phyloP scores from a whole-genome alignment of 2,113 vertebrate genomes.

The Ariopsis seemanni region DNA sequence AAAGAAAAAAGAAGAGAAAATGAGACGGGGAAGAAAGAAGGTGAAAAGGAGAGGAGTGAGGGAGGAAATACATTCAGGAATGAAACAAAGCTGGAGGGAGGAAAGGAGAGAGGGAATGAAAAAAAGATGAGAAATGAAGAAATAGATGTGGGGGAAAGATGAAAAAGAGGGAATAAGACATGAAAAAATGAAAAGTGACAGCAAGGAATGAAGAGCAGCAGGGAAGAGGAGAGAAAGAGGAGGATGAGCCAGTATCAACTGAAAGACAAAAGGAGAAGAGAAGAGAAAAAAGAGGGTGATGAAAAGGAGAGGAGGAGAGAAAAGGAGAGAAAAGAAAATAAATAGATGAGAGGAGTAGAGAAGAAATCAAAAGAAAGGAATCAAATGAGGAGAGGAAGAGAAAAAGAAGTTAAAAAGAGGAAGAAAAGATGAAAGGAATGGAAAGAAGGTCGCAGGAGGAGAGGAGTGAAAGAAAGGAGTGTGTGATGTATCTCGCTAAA shows the following conservation, averaged over 20 bases:
- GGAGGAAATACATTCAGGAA: no score
- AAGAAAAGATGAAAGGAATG: no score
- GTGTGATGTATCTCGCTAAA: neutral
- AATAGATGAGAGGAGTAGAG: neutral
- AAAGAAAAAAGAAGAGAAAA: no score
- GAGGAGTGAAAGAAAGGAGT: neutral
- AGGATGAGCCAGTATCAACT: neutral
- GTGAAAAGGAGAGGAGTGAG: no score
- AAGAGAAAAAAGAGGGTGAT: neutral
- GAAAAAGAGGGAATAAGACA: neutral
- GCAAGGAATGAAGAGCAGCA: neutral
- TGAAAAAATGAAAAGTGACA: neutral
- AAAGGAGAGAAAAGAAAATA: neutral
- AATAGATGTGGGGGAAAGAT: no score
- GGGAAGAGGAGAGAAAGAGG: neutral
- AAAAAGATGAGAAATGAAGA: neutral
- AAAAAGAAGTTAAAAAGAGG: neutral
- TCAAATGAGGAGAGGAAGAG: neutral
- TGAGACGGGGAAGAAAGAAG: no score
- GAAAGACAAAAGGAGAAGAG: neutral
- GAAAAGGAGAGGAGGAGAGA: neutral
- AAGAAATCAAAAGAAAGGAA: neutral
- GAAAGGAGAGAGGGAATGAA: no score
- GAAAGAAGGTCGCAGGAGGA: neutral
- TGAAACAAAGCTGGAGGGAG: no score